phyloP scores from a whole-genome alignment of 2,113 vertebrate species.

The Aythya baeri region DNA sequence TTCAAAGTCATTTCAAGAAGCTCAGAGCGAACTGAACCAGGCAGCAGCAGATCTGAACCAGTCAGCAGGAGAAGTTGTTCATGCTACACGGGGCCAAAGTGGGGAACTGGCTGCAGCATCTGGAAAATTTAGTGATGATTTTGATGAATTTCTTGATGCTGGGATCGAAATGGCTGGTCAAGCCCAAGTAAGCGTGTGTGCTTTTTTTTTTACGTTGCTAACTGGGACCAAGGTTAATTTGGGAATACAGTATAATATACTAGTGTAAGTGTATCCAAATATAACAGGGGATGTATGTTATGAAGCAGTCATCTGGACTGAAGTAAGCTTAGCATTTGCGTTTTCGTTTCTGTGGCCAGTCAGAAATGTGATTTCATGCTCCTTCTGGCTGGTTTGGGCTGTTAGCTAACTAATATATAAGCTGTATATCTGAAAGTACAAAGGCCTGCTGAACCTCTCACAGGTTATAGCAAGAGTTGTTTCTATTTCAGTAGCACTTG shows the following conservation, averaged over 20 bases:
- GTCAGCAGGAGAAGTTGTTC: conserved; percentile 96
- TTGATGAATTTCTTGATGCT: conserved; percentile 97
- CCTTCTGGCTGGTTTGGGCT: neutral
- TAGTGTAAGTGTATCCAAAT: neutral
- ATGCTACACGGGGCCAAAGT: conserved; percentile 92
- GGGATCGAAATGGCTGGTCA: conserved; percentile 99
- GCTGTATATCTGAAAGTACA: neutral
- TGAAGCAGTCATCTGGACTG: neutral
- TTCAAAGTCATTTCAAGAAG: conserved; percentile 96
- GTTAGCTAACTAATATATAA: neutral
- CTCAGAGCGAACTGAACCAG: conserved; percentile 96
- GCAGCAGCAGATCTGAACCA: conserved; percentile 97
- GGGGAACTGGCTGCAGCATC: conserved; percentile 93
- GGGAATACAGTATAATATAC: neutral
- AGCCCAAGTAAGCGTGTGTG: conserved; percentile 84
- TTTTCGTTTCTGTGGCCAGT: neutral
- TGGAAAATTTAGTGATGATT: conserved; percentile 97
- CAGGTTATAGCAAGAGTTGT: neutral
- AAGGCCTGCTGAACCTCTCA: neutral
- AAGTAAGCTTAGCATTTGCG: neutral
- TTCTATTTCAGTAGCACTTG: neutral
- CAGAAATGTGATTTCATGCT: fast-evolving
- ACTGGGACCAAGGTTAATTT: neutral
- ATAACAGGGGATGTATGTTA: neutral
- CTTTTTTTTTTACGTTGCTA: neutral